Evolutionary conservation across 2,113 vertebrate species (phyloP), one percentile per base, ranked within the genome.

Genomic region (Delphinus delphis): DNA sequence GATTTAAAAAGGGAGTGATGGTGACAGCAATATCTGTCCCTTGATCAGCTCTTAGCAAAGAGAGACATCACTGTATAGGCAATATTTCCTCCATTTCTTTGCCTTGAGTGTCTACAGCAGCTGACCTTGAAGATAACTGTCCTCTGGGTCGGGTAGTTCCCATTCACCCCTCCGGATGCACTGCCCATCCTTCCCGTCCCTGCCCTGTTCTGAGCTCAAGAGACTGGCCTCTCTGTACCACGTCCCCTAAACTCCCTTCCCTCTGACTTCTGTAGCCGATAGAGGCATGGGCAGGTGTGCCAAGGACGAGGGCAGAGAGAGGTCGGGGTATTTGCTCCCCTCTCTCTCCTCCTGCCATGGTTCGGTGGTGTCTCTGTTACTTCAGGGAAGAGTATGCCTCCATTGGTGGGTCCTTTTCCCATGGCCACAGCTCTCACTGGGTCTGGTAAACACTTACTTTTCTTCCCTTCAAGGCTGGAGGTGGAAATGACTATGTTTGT

Each of bases 101-200:
- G 12, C 44, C 17, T 8, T 23, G 8, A 31, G 9, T 15, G 23
- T 38, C 41, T 20, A 1, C 33, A 23, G 7, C 7, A 25, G 55
- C 17, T 28, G 33, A 55, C 68, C 1, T 63, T 2, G 68, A 36
- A 70, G 25, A 2, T 3, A 1, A 18, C 5, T 81, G 25, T 33
- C 33, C 85, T 20, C 38, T 50, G 65, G 41, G 23, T 50, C 6
- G 18, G 38, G 11, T 5, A 21, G 25, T 20, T n/a, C n/a, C 20
- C 11, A 2, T 0, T 55, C 28, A 1, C 15, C 33, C 20, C 12
- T 18, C 5, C 13, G 6, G 33, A 58, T 2, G 17, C 50, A 28
- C 18, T 53, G 8, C 6, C 33, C 5, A 3, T 0, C 63, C 53
- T 71, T 14, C 60, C 68, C 13, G 0, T 6, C 47, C 25, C 5